Evolutionary conservation across 2,888 invertebrate genomes (phyloP).

Genomic region (Rhodophaea formosa): DNA sequence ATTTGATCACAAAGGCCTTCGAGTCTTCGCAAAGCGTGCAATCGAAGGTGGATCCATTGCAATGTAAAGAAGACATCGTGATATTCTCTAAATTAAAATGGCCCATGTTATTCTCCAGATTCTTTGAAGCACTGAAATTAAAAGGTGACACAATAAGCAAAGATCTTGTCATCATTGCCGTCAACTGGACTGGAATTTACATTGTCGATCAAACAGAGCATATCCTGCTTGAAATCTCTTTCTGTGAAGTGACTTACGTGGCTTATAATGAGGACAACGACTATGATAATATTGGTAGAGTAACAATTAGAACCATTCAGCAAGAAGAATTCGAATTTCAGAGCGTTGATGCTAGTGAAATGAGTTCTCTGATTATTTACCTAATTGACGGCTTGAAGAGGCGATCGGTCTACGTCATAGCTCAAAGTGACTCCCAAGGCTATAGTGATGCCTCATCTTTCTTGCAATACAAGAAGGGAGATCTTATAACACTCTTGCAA

Average conservation of each 20-base stretch:
- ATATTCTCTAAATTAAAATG: constrained; percentile 95
- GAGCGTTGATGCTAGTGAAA: constrained; percentile 92
- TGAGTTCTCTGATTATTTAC: constrained; percentile 90
- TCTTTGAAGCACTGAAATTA: constrained; percentile 93
- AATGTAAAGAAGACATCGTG: constrained; percentile 94
- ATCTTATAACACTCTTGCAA: constrained; percentile 90
- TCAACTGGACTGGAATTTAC: constrained; percentile 96
- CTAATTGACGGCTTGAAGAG: constrained; percentile 93
- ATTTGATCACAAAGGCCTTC: constrained; percentile 86
- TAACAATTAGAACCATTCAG: constrained; percentile 90
- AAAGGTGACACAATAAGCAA: constrained; percentile 85
- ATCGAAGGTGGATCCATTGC: constrained; percentile 82
- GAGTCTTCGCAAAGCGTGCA: constrained; percentile 86
- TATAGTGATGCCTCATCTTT: constrained; percentile 80
- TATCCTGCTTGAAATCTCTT: constrained; percentile 92
- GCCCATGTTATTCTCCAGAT: constrained; percentile 96
- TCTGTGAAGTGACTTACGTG: constrained; percentile 91
- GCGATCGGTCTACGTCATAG: constrained; percentile 91
- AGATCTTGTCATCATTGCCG: constrained; percentile 92
- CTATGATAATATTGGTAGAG: constrained; percentile 80
- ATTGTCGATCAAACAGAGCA: constrained; percentile 96
- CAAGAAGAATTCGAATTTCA: constrained; percentile 95
- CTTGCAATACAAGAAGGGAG: constrained; percentile 85
- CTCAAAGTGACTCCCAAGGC: constrained; percentile 82
- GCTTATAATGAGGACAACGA: constrained; percentile 78